Base-by-base conservation (phyloP, 2,888 invertebrate genomes). In the Scrobipalpa costella region DNA sequence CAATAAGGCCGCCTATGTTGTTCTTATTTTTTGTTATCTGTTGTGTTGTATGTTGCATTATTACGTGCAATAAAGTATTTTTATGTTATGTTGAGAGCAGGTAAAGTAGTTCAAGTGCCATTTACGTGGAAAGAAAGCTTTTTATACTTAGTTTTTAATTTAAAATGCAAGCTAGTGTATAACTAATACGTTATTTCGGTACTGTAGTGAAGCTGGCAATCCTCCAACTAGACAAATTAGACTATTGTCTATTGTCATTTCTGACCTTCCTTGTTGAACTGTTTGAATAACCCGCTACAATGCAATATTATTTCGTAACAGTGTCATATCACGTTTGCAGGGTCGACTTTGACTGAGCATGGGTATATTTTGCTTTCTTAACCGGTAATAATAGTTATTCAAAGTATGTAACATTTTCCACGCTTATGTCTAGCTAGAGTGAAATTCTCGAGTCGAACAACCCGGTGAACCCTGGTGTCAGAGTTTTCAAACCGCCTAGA, bases 201-300 rank as follows among this genome's bases (percentile, higher is more conserved):
- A n/a, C 27, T 34, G 9, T 55, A 15, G n/a, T 34, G 9, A 34
- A 15, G n/a, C 13, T 83, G 83, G 83, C 83, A 82, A 66, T 68
- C 68, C 77, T 81, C 83, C 79, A 80, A 73, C 73, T 70, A 64
- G 71, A 70, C 74, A 75, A 77, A 78, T 73, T 72, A 73, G 71
- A 71, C 71, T 74, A 77, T 76, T 77, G 77, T 76, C 75, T 74
- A 50, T 71, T 79, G 73, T 68, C 73, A 34, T 21, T 65, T 64
- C 68, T 72, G 76, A 74, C 79, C 79, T 79, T 79, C 78, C 70
- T 71, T 74, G 71, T 68, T 68, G 71, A 36, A 60, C 47, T 44
- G n/a, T 61, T 57, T 66, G 71, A 72, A 70, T 69, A 75, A 69
- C 66, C 64, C 72, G 67, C 67, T 66, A 69, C 69, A 70, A 64